phyloP scores from a whole-genome alignment of 2,888 invertebrate genomes.

The Drosophila pseudotakahashii region DNA sequence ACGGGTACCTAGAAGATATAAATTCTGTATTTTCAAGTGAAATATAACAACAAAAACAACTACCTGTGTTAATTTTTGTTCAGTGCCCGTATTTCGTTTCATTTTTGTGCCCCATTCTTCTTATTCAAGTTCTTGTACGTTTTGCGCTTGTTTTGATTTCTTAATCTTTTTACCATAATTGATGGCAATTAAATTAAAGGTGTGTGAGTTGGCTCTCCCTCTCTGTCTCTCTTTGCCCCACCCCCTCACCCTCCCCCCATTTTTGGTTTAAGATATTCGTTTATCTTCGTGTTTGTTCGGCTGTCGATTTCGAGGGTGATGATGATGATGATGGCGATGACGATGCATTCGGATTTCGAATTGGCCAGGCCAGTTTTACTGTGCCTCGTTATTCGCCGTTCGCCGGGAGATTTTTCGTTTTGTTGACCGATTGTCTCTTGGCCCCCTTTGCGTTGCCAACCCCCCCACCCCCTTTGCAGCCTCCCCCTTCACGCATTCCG shows the following conservation, averaged over 20 bases:
- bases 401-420: slow-evolving; percentile 42
- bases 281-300: slow-evolving; percentile 51
- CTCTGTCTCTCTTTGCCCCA: slow-evolving; percentile 1
- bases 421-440: slow-evolving; percentile 37
- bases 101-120: slow-evolving; percentile 64
- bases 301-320: slow-evolving; percentile 43
- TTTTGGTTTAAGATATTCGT: slow-evolving; percentile 4
- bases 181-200: slow-evolving; percentile 81
- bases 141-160: slow-evolving; percentile 81
- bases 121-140: slow-evolving; percentile 68
- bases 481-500: slow-evolving; percentile 14
- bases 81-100: slow-evolving; percentile 47
- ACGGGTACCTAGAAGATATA: too few species aligned
- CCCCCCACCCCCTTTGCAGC: slow-evolving; percentile 2
- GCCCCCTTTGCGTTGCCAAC: slow-evolving; percentile 3
- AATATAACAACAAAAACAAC: too few species aligned
- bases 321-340: slow-evolving; percentile 24
- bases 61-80: neutral
- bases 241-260: slow-evolving; percentile 35
- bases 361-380: slow-evolving; percentile 45
- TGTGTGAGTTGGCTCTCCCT: slow-evolving; percentile 62
- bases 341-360: slow-evolving; percentile 46
- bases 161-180: slow-evolving; percentile 81
- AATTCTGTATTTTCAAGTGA: too few species aligned
- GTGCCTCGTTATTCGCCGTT: slow-evolving; percentile 25